Percentiles rank a stretch among this genome's conserved stretches.
These are phyloP conservation scores for Agriopis aurantiaria DNA, from an alignment of 2,888 invertebrate species.

Conservation along the genomic window DNA sequence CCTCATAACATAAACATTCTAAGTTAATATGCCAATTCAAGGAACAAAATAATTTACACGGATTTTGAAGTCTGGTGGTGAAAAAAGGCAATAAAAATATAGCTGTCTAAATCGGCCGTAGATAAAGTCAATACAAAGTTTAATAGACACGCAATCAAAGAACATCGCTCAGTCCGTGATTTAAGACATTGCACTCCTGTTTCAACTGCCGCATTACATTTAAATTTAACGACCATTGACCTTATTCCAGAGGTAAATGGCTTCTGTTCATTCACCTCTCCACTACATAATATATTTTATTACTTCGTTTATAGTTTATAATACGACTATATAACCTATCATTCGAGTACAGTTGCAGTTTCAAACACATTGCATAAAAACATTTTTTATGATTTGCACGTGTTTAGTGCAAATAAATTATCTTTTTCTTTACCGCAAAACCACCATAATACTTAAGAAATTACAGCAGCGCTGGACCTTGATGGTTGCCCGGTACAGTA, in stretches of 20 bases:
- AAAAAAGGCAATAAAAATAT: no score
- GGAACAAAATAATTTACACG: no score
- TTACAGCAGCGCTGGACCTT: no score
- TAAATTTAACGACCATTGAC: conserved; percentile 28
- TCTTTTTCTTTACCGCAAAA: no score
- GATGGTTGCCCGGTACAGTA: no score
- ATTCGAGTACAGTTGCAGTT: conserved; percentile 1
- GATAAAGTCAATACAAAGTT: background rate
- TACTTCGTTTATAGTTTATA: conserved; percentile 12
- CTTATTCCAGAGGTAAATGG: conserved; percentile 27
- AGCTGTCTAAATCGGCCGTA: background rate
- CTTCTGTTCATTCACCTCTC: conserved; percentile 27
- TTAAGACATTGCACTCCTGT: conserved; percentile 13
- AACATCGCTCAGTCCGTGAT: background rate
- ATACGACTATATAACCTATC: background rate
- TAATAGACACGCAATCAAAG: conserved; percentile 5
- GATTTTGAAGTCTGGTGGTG: no score
- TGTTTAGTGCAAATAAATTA: no score
- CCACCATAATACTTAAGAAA: no score
- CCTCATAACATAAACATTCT: no score
- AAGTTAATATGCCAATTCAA: no score
- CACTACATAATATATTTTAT: conserved; percentile 7
- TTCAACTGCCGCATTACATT: conserved; percentile 24
- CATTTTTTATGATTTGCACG: no score
- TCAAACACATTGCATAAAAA: background rate